Evolutionary conservation across 2,113 vertebrate species (phyloP), one percentile per base, ranked within the genome.

Genomic region (Etheostoma cragini): DNA sequence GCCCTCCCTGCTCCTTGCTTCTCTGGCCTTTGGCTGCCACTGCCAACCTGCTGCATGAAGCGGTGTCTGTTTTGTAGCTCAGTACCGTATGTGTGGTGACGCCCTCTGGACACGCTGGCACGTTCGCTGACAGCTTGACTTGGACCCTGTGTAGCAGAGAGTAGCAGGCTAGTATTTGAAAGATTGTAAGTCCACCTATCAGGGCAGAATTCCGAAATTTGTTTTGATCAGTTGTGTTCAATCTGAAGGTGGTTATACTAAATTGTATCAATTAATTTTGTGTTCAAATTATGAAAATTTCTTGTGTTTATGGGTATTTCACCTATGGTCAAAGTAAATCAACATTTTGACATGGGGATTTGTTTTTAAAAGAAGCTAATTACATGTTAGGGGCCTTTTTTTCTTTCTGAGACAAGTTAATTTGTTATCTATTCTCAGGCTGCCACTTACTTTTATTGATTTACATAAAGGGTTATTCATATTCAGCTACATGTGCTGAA

Each of bases 91-190:
- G 82, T 82, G 84, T 80, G 79, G 84, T 79, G 84, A 87, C 72
- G 76, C 88, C 90, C 85, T 88, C 80, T 90, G 86, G 92, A 88
- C 83, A 81, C 70, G 62, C 81, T 92, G 91, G 87, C 90, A 87
- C 46, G 14, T 76, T 81, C 1, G 30, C 45, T 83, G 81, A 87
- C 81, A 79, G 89, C 80, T 87, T 89, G 85, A 86, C 89, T 92
- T 87, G 76, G 83, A 87, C 84, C 82, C 68, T 76, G 50, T 68
- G 68, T 61, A 21, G 64, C 63, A 75, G 49, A 76, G 60, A 85
- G 64, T 17, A 38, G 62, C 45, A 78, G 66, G 49, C 42, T 78
- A 38, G 38, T 57, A 83, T 86, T 62, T 63, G 11, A 68, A 70
- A 64, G 49, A 42, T 45, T 67, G 22, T 64, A 62, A 21, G 76